Base-by-base conservation (phyloP, 2,888 invertebrate genomes). In the Camptogramma bilineatum region DNA sequence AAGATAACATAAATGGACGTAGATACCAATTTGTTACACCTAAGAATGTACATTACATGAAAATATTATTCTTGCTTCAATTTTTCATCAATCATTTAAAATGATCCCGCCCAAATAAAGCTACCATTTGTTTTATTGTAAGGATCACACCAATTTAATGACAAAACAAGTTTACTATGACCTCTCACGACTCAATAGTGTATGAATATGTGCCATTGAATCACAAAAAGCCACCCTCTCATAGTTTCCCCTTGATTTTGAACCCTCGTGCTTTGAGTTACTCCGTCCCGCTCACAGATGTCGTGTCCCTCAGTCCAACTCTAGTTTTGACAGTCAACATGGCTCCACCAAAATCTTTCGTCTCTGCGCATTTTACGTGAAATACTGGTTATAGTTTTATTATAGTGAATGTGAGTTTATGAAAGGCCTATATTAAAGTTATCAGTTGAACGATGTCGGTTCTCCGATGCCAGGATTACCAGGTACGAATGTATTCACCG, bases 271-370 rank as follows among this genome's bases (percentile, higher is more conserved):
- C 34, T 39, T 54, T 42, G 28, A 18, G 65, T 39, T 68, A 48
- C 57, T 67, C 51, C 18, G 51, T 54, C 70, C 69, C 64, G 66
- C 59, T 64, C 68, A 71, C 64, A 76, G 76, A 76, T 76, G 76
- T 71, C 76, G 73, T 44, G 39, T 34, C 59, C 19, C 16, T 64
- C 63, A 62, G 62, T 66, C 51, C 58, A 44, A 58, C 50, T 64
- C 64, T 65, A 71, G 62, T 74, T 77, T 74, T 75, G 73, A 73
- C 77, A 75, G 70, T 68, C 66, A 69, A 70, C 62, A 75, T 78
- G 76, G 73, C 74, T 68, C 47, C 69, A 56, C 66, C 34, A 68
- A 48, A 64, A 62, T 62, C 44, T 61, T 42, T 56, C 56, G 59
- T 63, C 46, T 57, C 63, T 47, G 54, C 42, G 57, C 28, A 52